Evolutionary conservation across 2,888 invertebrate species (phyloP).

Genomic region (Drosophila atripex): DNA sequence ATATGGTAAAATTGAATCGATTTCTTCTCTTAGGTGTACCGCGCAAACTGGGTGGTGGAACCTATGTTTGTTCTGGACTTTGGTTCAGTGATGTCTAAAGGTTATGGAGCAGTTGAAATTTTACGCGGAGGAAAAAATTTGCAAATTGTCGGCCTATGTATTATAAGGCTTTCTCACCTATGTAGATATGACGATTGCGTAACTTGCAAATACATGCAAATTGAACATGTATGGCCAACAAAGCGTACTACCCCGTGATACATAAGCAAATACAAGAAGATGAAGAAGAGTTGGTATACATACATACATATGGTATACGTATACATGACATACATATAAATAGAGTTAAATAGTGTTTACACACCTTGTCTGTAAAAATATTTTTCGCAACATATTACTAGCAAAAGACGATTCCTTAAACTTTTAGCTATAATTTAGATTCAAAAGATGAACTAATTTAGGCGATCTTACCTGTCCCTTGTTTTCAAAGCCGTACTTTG

Average conservation of each 20-base stretch:
- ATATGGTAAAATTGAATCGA: too few relatives aligned
- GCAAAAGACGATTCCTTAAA: not conserved
- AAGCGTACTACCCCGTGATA: not conserved
- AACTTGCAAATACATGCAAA: not conserved
- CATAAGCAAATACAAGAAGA: not conserved
- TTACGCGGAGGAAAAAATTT: too few relatives aligned
- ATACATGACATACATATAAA: not conserved
- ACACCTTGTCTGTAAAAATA: not conserved
- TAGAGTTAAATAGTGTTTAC: not conserved
- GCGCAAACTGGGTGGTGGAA: too few relatives aligned
- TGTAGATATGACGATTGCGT: not conserved
- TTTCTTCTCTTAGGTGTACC: too few relatives aligned
- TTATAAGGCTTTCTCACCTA: not conserved
- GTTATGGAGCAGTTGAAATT: too few relatives aligned
- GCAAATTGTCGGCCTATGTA: too few relatives aligned
- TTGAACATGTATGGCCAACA: not conserved
- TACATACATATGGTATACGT: too few relatives aligned
- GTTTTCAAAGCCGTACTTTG: slow-evolving; percentile 93
- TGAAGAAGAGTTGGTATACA: not conserved
- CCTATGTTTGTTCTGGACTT: too few relatives aligned
- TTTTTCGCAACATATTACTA: not conserved
- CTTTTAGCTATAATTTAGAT: too few relatives aligned
- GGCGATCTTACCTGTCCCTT: slow-evolving; percentile 90
- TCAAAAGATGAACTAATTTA: not conserved
- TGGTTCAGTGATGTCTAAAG: too few relatives aligned